Evolutionary conservation across 2,113 vertebrate species (phyloP).

Genomic region (Brachypodius melanocephalos): DNA sequence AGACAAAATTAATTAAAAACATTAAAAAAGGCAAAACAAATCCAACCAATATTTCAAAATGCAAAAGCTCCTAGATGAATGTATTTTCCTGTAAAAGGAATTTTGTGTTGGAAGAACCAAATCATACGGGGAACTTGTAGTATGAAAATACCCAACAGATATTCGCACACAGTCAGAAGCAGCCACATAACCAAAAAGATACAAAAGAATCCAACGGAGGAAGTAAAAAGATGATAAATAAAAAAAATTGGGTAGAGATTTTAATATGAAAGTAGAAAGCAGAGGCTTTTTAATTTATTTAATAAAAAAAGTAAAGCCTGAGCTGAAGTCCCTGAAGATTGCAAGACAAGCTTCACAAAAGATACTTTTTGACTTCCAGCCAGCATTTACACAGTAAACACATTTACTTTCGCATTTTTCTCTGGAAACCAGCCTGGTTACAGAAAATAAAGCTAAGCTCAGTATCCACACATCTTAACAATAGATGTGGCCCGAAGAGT

Average conservation of each 20-base stretch:
- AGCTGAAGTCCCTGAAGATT: not conserved
- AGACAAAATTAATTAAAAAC: not conserved
- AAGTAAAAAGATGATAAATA: not conserved
- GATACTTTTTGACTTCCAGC: not conserved
- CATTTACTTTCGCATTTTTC: not conserved
- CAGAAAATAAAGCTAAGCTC: slow-evolving; percentile 1
- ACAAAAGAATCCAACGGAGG: not conserved
- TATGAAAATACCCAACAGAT: not conserved
- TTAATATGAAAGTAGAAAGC: not conserved
- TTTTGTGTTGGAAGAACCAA: not conserved
- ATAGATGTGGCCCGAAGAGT: not conserved
- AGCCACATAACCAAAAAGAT: not conserved
- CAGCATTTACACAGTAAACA: not conserved
- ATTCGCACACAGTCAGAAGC: not conserved
- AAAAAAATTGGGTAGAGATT: not conserved
- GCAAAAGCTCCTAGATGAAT: not conserved
- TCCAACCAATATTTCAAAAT: not conserved
- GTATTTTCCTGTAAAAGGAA: not conserved
- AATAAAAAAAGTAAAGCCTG: not conserved
- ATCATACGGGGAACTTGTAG: not conserved
- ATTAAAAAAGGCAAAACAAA: not conserved
- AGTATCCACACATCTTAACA: not conserved
- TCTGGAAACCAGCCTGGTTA: not conserved
- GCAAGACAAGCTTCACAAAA: slow-evolving; percentile 13
- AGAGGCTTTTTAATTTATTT: not conserved